Percentiles rank a stretch among this genome's conserved stretches.
These are phyloP conservation scores for Bufo gargarizans DNA, from an alignment of 2,113 vertebrate species.

Conservation along the genomic window DNA sequence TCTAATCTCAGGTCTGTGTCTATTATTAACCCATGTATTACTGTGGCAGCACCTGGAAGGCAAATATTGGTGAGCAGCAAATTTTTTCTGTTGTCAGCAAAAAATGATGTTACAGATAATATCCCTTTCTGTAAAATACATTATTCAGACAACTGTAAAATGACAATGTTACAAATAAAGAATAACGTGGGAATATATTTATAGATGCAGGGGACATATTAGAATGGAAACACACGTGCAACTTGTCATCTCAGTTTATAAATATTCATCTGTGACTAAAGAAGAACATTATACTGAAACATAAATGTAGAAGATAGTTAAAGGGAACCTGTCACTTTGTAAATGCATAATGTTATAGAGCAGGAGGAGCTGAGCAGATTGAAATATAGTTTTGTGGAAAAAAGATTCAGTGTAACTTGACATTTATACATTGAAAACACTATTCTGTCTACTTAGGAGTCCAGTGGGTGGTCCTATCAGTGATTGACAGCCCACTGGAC, in stretches of 20 bases:
- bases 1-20: slow-evolving; percentile 23
- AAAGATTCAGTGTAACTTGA: no score
- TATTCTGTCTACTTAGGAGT: no score
- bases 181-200: neutral
- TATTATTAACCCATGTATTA: slow-evolving; percentile 46
- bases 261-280: neutral
- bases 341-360: no score
- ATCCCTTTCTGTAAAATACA: neutral
- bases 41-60: neutral
- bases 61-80: neutral
- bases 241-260: neutral
- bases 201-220: neutral
- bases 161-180: neutral
- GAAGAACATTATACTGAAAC: neutral
- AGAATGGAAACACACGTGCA: neutral
- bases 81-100: neutral
- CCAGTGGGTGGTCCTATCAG: no score
- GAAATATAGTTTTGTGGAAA: no score
- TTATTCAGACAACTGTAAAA: no score
- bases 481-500: no score
- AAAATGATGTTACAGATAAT: neutral
- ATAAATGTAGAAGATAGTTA: neutral
- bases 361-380: no score
- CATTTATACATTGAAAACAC: no score
- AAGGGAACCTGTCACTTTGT: neutral